These are phyloP conservation scores for Trissolcus japonicus DNA, from an alignment of 2,888 invertebrate genomes.

Conservation along the genomic window DNA sequence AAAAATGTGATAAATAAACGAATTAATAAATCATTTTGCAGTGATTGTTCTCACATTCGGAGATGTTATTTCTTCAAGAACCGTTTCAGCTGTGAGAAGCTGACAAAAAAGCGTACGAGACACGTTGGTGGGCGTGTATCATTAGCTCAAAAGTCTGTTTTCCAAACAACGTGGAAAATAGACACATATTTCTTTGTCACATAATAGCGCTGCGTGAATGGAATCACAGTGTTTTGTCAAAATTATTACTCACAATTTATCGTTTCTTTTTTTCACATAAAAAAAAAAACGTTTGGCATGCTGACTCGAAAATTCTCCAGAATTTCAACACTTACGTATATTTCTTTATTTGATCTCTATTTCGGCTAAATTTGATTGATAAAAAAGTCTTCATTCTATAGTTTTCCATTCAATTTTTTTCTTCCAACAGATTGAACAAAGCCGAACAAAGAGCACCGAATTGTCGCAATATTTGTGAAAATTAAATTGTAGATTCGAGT, in stretches of 20 bases:
- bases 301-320: constrained; percentile 32
- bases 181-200: constrained; percentile 35
- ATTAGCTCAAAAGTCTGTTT: constrained; percentile 40
- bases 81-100: constrained; percentile 21
- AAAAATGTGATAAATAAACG: not conserved
- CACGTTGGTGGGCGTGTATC: constrained; percentile 33
- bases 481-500: not conserved
- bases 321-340: constrained; percentile 46
- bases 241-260: constrained; percentile 50
- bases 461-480: constrained; percentile 16
- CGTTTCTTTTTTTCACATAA: constrained; percentile 17
- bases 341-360: constrained; percentile 5
- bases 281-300: not conserved
- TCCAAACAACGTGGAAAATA: constrained; percentile 48
- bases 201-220: constrained; percentile 27
- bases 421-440: not conserved
- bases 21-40: no score
- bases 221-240: constrained; percentile 45
- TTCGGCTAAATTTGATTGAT: constrained; percentile 9
- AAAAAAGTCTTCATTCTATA: no score
- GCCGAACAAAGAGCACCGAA: constrained; percentile 7
- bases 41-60: no score
- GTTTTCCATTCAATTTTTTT: not conserved
- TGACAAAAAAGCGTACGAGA: constrained; percentile 5
- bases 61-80: constrained; percentile 1